Conservation (phyloP, 2,888 invertebrate species). For the Eupithecia tripunctaria region DNA sequence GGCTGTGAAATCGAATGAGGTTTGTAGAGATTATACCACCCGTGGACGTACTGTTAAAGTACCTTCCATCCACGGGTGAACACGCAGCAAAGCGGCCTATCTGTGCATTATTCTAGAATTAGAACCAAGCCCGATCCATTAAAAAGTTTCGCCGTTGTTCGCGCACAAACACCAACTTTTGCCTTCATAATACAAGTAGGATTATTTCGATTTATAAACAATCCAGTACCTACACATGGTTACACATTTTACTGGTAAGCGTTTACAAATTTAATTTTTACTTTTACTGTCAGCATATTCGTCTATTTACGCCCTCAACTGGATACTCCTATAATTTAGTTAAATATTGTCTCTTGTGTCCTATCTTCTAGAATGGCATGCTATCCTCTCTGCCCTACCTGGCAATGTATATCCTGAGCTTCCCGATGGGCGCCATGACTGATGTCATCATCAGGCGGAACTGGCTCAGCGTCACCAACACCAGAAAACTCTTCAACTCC, state of each 20-base stretch:
- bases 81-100: neutral
- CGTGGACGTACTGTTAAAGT: neutral
- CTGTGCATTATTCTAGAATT: neutral
- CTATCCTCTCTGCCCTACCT: slow-evolving; percentile 90
- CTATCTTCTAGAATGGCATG: slow-evolving; percentile 83
- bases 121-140: neutral
- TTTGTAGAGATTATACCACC: neutral
- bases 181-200: neutral
- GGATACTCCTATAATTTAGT: neutral
- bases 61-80: neutral
- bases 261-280: no score
- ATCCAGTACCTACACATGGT: neutral
- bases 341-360: neutral
- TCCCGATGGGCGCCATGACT: slow-evolving; percentile 87
- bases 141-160: neutral
- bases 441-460: slow-evolving; percentile 85
- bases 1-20: neutral
- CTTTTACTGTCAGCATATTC: neutral
- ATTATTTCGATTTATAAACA: neutral
- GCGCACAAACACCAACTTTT: neutral
- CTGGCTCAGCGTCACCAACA: slow-evolving; percentile 78
- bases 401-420: slow-evolving; percentile 88
- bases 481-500: slow-evolving; percentile 88
- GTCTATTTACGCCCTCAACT: neutral
- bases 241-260: neutral